phyloP scores from a whole-genome alignment of 2,888 invertebrate genomes.

The Erebia epiphron region DNA sequence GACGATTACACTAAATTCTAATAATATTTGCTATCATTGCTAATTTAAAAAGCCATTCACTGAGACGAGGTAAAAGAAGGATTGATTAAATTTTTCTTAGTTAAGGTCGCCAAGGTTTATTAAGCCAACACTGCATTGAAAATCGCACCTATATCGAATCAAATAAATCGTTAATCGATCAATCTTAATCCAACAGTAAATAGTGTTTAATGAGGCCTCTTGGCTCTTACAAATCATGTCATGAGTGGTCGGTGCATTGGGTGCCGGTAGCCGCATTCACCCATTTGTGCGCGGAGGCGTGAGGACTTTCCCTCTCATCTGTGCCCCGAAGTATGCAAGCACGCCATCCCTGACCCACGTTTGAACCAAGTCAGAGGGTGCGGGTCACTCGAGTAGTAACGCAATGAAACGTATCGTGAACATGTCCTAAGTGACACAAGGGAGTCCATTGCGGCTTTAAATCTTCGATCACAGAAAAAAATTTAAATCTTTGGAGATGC shows the following conservation, averaged over 20 bases:
- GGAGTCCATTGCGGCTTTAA: slow-evolving; percentile 18
- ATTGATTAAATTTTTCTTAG: background rate
- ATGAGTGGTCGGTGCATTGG: slow-evolving; percentile 78
- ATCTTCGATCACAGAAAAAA: no score
- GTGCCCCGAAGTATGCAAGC: slow-evolving; percentile 64
- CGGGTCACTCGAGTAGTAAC: slow-evolving; percentile 31
- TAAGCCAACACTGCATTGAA: background rate
- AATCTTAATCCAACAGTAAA: slow-evolving; percentile 32
- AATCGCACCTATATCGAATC: background rate
- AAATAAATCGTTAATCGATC: slow-evolving; percentile 29
- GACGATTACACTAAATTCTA: no score
- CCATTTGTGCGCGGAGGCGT: slow-evolving; percentile 76
- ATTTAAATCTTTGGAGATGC: slow-evolving; percentile 6
- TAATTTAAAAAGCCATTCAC: background rate
- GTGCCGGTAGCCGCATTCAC: slow-evolving; percentile 76
- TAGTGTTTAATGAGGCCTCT: slow-evolving; percentile 71
- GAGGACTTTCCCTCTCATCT: slow-evolving; percentile 81
- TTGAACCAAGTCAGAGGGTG: slow-evolving; percentile 36
- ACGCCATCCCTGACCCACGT: slow-evolving; percentile 36
- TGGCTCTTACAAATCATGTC: slow-evolving; percentile 76
- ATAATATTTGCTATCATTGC: background rate
- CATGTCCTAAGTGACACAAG: slow-evolving; percentile 1
- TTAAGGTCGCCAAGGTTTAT: background rate
- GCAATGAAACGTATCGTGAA: slow-evolving; percentile 23
- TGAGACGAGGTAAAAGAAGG: background rate